These are phyloP conservation scores for Camponotus pennsylvanicus DNA, from an alignment of 1,140 invertebrate genomes.

Conservation along the genomic window DNA sequence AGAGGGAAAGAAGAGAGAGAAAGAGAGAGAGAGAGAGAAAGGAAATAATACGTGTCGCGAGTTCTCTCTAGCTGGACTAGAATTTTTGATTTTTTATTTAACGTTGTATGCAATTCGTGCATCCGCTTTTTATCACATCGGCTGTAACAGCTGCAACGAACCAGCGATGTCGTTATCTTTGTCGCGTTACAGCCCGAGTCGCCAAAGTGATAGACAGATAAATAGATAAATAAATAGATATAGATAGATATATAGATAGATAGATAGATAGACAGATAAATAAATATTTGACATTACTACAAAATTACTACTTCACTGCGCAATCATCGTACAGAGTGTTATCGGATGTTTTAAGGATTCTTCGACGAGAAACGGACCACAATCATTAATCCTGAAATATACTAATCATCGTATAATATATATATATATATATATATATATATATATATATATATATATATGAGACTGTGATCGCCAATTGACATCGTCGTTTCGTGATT, in stretches of 20 bases:
- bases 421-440: neutral
- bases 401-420: neutral
- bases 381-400: conserved; percentile 6
- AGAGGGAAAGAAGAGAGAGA: neutral
- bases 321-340: conserved; percentile 55
- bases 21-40: conserved; percentile 69
- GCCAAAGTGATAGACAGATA: conserved; percentile 31
- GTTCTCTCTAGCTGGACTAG: conserved; percentile 25
- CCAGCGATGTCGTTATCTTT: conserved; percentile 42
- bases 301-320: conserved; percentile 35
- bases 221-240: neutral
- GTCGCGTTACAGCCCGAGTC: conserved; percentile 38
- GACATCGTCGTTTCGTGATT: neutral
- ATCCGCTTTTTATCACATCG: conserved; percentile 33
- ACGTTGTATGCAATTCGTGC: conserved; percentile 48
- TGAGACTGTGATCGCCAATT: conserved; percentile 2
- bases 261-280: conserved; percentile 24
- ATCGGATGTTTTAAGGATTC: conserved; percentile 32
- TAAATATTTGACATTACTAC: conserved; percentile 24
- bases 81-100: neutral
- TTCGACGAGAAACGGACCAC: conserved; percentile 55
- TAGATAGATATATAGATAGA: neutral
- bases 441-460: neutral
- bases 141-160: conserved; percentile 51
- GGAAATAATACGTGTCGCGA: conserved; percentile 55